These are phyloP conservation scores for Electrona antarctica DNA, from an alignment of 2,113 vertebrate species.

Conservation along the genomic window DNA sequence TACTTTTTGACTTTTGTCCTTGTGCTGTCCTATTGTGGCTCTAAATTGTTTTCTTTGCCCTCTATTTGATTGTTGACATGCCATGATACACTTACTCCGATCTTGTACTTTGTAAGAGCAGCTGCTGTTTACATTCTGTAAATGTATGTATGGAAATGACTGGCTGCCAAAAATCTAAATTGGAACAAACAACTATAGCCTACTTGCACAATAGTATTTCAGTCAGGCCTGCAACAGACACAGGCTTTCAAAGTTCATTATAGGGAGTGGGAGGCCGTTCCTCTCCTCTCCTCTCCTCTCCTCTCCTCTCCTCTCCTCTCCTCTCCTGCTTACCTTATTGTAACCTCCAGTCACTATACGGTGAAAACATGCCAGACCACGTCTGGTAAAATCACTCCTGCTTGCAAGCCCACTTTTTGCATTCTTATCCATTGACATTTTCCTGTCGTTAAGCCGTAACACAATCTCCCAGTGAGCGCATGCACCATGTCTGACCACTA, in stretches of 20 bases:
- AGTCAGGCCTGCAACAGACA: constrained; percentile 30
- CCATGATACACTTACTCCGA: no score
- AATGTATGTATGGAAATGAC: no score
- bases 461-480: constrained; percentile 75
- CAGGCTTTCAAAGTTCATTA: constrained; percentile 47
- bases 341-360: constrained; percentile 70
- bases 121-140: no score
- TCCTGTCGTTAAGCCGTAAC: constrained; percentile 81
- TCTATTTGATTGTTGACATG: no score
- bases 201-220: constrained; percentile 10
- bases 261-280: constrained; percentile 26
- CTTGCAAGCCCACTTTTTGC: constrained; percentile 74
- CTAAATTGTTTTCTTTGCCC: background rate
- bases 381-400: constrained; percentile 79
- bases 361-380: constrained; percentile 80
- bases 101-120: no score
- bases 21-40: background rate
- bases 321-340: constrained; percentile 70
- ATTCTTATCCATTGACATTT: constrained; percentile 83
- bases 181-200: background rate
- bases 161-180: no score
- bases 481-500: constrained; percentile 70
- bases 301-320: constrained; percentile 32
- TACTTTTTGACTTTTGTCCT: background rate
- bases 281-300: constrained; percentile 32